phyloP scores from a whole-genome alignment of 2,888 invertebrate genomes.

The Entomobrya proxima region DNA sequence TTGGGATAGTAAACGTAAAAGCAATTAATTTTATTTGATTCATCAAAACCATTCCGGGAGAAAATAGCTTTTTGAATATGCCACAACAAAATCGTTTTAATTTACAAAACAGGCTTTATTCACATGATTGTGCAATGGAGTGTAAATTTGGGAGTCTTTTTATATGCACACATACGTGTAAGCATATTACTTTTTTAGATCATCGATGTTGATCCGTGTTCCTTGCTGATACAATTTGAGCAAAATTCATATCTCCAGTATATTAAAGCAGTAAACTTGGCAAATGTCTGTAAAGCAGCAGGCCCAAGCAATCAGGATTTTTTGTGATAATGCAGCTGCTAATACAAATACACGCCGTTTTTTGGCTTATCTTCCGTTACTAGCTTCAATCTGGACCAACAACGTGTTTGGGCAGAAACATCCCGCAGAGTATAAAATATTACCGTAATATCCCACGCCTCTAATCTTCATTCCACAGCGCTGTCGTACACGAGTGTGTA shows the following conservation, averaged over 20 bases:
- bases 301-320: neutral
- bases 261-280: neutral
- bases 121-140: neutral
- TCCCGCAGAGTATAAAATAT: constrained; percentile 72
- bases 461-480: constrained; percentile 64
- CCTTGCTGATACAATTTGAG: too few species aligned
- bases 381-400: constrained; percentile 47
- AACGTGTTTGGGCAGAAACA: constrained; percentile 45
- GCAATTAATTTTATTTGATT: too few species aligned
- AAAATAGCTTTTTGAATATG: neutral
- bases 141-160: too few species aligned
- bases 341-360: neutral
- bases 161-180: too few species aligned
- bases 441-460: constrained; percentile 68
- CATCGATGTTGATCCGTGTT: too few species aligned
- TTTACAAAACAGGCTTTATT: too few species aligned
- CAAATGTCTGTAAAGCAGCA: neutral
- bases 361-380: neutral
- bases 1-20: too few species aligned
- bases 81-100: too few species aligned
- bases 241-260: too few species aligned
- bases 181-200: too few species aligned
- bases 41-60: neutral
- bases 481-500: neutral
- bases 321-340: neutral